Evolutionary conservation across 2,888 invertebrate genomes (phyloP).

Genomic region (Amphipoea oculea): DNA sequence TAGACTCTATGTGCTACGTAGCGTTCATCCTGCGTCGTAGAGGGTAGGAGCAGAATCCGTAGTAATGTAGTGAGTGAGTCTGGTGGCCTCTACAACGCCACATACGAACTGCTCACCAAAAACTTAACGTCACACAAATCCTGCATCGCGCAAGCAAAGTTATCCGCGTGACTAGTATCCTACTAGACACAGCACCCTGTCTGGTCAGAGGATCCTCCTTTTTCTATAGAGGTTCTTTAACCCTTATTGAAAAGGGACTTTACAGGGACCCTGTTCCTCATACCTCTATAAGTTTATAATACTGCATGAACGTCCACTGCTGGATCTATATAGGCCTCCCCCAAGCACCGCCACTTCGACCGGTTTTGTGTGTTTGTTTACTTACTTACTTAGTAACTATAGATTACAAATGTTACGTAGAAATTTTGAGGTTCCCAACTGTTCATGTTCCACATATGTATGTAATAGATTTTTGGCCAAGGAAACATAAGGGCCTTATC

Average conservation of each 20-base stretch:
- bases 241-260: background rate
- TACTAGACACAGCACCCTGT: background rate
- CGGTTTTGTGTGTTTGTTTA: background rate
- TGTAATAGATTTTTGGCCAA: no score
- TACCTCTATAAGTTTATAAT: background rate
- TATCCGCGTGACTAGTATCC: background rate
- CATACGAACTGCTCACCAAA: background rate
- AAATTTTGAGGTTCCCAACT: background rate
- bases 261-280: background rate
- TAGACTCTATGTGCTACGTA: background rate
- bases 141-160: background rate
- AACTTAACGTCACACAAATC: background rate
- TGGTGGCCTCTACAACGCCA: background rate
- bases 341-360: background rate
- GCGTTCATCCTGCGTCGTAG: background rate
- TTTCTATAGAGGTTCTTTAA: background rate
- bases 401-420: background rate
- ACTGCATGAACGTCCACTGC: background rate
- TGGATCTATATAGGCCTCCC: background rate
- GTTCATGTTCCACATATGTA: background rate
- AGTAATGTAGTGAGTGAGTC: background rate
- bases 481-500: background rate
- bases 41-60: background rate
- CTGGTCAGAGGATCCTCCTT: background rate
- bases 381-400: background rate